Conservation (phyloP, 2,888 invertebrate genomes). For the Tromatobia lineatoria region DNA sequence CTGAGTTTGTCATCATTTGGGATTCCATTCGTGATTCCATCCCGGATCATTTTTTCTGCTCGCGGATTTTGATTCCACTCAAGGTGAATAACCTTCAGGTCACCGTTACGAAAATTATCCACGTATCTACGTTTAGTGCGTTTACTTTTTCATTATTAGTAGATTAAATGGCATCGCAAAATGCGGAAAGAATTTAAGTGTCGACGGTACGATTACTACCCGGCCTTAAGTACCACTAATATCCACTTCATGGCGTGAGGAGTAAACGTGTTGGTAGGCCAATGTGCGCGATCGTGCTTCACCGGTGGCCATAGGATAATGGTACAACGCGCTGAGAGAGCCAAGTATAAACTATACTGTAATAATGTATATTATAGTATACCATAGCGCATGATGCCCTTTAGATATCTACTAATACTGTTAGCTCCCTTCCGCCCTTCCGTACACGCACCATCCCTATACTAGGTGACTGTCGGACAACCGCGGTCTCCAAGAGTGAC, state of each 20-base stretch:
- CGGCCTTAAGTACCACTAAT: background rate
- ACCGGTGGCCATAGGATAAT: background rate
- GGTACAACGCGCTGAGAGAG: background rate
- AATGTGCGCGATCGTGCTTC: background rate
- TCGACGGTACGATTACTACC: no score
- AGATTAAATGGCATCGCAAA: no score
- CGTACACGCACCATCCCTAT: constrained; percentile 23
- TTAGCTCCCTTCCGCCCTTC: constrained; percentile 11
- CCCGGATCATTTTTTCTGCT: no score
- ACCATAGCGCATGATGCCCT: constrained; percentile 56
- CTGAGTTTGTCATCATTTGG: no score
- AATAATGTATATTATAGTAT: background rate
- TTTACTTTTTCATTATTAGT: no score
- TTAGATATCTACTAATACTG: constrained; percentile 38
- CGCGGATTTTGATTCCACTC: no score
- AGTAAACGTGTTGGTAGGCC: background rate
- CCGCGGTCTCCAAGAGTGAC: constrained; percentile 59
- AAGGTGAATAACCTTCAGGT: no score
- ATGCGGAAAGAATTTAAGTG: no score
- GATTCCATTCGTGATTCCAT: no score
- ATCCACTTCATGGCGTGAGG: background rate
- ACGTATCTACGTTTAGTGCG: no score
- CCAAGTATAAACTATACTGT: background rate
- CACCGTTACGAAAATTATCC: no score
- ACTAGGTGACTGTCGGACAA: constrained; percentile 54